phyloP scores from a whole-genome alignment of 64 coral and sea anemone genomes.

The Trachythela sp. region DNA sequence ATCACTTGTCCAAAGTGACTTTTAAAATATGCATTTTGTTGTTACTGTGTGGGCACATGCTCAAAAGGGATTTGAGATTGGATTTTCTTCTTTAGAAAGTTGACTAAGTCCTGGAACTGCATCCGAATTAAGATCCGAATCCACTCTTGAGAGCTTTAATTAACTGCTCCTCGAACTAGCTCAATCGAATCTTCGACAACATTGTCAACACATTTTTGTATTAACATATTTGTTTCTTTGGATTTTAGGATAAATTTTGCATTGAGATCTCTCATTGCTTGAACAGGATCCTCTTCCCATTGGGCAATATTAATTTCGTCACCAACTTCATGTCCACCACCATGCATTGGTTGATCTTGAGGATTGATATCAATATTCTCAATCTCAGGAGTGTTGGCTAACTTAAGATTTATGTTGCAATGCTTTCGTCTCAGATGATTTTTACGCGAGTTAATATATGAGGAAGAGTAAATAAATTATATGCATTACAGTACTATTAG shows the following conservation, averaged over 20 bases:
- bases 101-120: constrained; percentile 22
- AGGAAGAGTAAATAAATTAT: neutral
- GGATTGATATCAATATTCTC: too few species aligned
- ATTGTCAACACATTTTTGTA: constrained; percentile 19
- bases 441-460: constrained; percentile 16
- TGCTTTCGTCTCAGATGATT: constrained; percentile 18
- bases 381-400: neutral
- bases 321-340: too few species aligned
- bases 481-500: neutral
- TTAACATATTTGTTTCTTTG: neutral
- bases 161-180: constrained; percentile 1
- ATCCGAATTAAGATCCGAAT: neutral
- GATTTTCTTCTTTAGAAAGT: constrained; percentile 28
- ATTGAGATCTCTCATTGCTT: too few species aligned
- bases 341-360: too few species aligned
- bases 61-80: constrained; percentile 32
- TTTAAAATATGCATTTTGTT: constrained; percentile 23
- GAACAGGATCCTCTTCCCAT: too few species aligned
- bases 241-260: too few species aligned
- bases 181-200: constrained; percentile 31
- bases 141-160: neutral
- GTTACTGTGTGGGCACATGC: constrained; percentile 22
- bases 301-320: too few species aligned
- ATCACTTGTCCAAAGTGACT: neutral
- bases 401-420: neutral